These are phyloP conservation scores for Artemia sinica DNA, from an alignment of 2,888 invertebrate species.

Conservation along the genomic window DNA sequence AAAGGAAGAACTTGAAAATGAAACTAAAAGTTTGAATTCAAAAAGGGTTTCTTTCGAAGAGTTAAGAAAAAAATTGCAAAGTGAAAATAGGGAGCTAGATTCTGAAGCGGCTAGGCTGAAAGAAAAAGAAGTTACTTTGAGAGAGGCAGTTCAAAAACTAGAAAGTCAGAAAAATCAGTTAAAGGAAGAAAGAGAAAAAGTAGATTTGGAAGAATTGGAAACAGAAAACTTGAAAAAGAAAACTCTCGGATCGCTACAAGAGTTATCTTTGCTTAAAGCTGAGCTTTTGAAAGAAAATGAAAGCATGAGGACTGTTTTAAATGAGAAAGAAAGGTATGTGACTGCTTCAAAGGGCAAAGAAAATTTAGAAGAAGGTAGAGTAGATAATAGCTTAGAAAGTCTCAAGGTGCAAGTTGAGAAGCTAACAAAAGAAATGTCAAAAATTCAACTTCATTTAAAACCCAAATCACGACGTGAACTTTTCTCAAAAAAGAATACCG, in stretches of 20 bases:
- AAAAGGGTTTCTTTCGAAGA: not conserved
- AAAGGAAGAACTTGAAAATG: not conserved
- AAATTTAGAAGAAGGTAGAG: not conserved
- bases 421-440: not conserved
- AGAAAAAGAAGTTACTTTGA: not conserved
- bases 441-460: constrained; percentile 1
- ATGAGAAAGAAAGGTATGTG: constrained; percentile 1
- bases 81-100: not conserved
- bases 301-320: not conserved
- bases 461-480: not conserved
- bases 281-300: not conserved
- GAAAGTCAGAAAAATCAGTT: not conserved
- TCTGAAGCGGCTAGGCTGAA: not conserved
- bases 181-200: not conserved
- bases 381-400: not conserved
- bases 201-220: not conserved
- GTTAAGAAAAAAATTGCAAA: not conserved
- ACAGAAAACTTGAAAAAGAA: not conserved
- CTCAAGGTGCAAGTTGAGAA: not conserved
- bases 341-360: not conserved
- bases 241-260: not conserved
- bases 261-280: not conserved
- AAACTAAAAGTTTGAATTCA: not conserved
- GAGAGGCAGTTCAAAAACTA: not conserved
- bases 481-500: constrained; percentile 6